A percentile compares a stretch with the other conserved stretches of the same genome.
Conservation (phyloP, 2,797 vertebrate genomes). For the Crocodylus rhombifer region DNA sequence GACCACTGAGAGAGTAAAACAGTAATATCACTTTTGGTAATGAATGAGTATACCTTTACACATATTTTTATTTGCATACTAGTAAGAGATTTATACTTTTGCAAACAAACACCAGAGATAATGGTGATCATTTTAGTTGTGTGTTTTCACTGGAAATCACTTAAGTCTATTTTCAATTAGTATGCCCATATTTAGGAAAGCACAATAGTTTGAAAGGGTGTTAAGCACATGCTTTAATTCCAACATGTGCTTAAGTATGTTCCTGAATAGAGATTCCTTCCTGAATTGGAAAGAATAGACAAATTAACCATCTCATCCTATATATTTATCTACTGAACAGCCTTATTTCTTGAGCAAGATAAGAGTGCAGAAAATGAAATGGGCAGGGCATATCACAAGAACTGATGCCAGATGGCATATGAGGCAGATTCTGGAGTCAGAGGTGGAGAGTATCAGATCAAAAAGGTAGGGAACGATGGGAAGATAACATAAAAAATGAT, state of each 20-base stretch:
- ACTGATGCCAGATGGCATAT: too few species aligned
- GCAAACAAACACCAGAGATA: neutral
- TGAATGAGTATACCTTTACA: neutral
- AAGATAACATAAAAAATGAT: too few species aligned
- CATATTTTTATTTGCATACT: neutral
- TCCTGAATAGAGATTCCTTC: neutral
- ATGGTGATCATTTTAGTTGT: neutral
- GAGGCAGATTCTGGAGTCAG: too few species aligned
- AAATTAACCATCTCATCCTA: too few species aligned
- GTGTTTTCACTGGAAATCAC: neutral
- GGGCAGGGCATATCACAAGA: too few species aligned
- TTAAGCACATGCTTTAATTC: neutral
- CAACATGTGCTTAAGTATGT: neutral
- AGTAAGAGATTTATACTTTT: neutral
- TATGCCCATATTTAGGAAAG: fast-evolving
- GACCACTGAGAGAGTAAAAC: neutral
- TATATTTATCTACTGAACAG: too few species aligned
- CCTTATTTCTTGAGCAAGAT: too few species aligned
- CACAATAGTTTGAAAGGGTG: neutral
- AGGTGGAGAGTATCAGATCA: too few species aligned
- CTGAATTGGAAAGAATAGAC: neutral
- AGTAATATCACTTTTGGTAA: neutral
- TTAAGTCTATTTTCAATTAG: neutral
- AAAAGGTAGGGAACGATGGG: too few species aligned
- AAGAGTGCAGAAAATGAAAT: too few species aligned